These are phyloP conservation scores for Xestoiulus laeticollis DNA, from an alignment of 2,888 invertebrate genomes.

Conservation along the genomic window DNA sequence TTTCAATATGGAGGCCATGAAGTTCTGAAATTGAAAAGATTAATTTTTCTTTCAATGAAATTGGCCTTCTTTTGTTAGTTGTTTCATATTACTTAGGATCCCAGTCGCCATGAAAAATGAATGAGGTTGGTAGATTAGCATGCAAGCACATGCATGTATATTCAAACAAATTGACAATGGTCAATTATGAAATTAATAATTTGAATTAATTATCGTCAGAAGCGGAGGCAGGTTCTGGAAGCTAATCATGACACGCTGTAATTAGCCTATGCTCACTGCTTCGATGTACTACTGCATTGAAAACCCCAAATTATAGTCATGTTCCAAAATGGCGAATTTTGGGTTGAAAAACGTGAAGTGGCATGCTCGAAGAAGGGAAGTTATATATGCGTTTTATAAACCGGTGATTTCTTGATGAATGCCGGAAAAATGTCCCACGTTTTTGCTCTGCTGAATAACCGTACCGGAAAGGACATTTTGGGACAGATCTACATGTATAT, in stretches of 20 bases:
- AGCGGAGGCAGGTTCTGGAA: background rate
- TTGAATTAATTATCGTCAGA: background rate
- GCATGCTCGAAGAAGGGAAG: background rate
- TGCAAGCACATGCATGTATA: too few relatives aligned
- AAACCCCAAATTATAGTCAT: constrained; percentile 15
- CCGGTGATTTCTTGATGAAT: background rate
- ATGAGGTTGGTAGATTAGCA: background rate
- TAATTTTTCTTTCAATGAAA: background rate
- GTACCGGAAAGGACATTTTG: background rate
- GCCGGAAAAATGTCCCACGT: background rate
- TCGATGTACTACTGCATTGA: background rate
- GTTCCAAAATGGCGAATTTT: background rate
- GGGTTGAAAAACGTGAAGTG: background rate
- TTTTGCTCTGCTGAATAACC: background rate
- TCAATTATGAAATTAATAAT: constrained; percentile 15
- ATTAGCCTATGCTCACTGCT: background rate
- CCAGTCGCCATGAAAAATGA: background rate
- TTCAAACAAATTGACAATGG: background rate
- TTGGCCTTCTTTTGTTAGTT: background rate
- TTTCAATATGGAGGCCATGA: background rate
- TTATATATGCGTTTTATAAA: background rate
- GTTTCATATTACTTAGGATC: background rate
- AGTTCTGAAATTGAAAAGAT: constrained; percentile 17
- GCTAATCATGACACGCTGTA: constrained; percentile 5
- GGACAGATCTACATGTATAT: background rate